phyloP scores from a whole-genome alignment of 2,113 vertebrate genomes.

The Nothobranchius kuhntae region DNA sequence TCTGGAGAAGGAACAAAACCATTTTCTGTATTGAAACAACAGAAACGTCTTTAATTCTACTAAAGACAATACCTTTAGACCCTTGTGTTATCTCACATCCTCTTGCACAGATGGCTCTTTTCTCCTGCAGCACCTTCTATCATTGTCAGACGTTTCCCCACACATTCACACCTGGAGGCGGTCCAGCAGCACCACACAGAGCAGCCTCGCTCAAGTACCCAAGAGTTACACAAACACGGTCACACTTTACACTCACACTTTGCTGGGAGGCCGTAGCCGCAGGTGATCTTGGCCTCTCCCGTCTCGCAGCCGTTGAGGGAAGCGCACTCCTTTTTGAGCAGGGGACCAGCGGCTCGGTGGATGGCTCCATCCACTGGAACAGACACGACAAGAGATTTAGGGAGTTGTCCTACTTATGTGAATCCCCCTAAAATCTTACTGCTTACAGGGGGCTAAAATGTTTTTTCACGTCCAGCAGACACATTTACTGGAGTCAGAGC shows the following conservation, averaged over 20 bases:
- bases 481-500: slow-evolving; percentile 32
- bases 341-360: slow-evolving; percentile 84
- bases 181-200: slow-evolving; percentile 20
- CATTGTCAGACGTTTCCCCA: slow-evolving; percentile 14
- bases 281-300: slow-evolving; percentile 87
- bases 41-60: background rate
- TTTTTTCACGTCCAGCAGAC: slow-evolving; percentile 42
- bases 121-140: slow-evolving; percentile 8
- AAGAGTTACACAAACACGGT: slow-evolving; percentile 23
- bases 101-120: background rate
- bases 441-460: slow-evolving; percentile 19
- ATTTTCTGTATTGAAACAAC: background rate
- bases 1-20: background rate
- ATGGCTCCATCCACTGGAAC: slow-evolving; percentile 88
- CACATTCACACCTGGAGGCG: slow-evolving; percentile 34
- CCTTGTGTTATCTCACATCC: slow-evolving; percentile 6
- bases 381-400: slow-evolving; percentile 44
- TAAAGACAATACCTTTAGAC: background rate
- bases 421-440: slow-evolving; percentile 39
- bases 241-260: slow-evolving; percentile 82
- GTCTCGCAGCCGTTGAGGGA: slow-evolving; percentile 85
- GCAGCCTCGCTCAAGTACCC: slow-evolving; percentile 19
- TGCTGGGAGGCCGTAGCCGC: slow-evolving; percentile 87
- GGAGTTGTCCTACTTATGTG: slow-evolving; percentile 44
- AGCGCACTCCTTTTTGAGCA: slow-evolving; percentile 85